phyloP scores from a whole-genome alignment of 1,140 invertebrate genomes.

The Cyclargus thomasi region DNA sequence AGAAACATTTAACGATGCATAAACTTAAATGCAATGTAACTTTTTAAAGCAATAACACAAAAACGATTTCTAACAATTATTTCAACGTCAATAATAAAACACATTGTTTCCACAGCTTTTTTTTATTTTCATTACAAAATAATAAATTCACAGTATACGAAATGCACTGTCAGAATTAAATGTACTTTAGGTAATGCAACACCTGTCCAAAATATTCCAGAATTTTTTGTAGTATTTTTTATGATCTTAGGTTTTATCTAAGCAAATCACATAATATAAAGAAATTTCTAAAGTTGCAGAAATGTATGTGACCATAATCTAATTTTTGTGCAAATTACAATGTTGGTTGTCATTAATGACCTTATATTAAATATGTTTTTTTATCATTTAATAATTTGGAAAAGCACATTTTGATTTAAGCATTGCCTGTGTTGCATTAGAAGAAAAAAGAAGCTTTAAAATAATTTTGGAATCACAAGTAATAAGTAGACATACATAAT shows the following conservation, averaged over 20 bases:
- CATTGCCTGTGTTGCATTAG: neutral
- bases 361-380: neutral
- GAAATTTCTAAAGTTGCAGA: too few species aligned
- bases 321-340: neutral
- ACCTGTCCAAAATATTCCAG: neutral
- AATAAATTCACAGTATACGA: slow-evolving; percentile 5
- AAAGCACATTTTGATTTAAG: neutral
- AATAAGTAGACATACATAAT: neutral
- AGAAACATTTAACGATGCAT: too few species aligned
- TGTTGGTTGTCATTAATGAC: neutral
- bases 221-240: too few species aligned
- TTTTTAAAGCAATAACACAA: neutral
- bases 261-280: too few species aligned
- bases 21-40: too few species aligned
- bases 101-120: neutral
- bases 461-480: neutral
- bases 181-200: slow-evolving; percentile 12
- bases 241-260: too few species aligned
- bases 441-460: neutral
- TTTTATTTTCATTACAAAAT: slow-evolving; percentile 14
- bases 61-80: neutral
- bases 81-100: slow-evolving; percentile 4
- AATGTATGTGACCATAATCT: too few species aligned
- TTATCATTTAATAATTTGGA: neutral
- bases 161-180: slow-evolving; percentile 4